These are phyloP conservation scores for Junonia oenone DNA, from an alignment of 2,888 invertebrate genomes.

Conservation along the genomic window DNA sequence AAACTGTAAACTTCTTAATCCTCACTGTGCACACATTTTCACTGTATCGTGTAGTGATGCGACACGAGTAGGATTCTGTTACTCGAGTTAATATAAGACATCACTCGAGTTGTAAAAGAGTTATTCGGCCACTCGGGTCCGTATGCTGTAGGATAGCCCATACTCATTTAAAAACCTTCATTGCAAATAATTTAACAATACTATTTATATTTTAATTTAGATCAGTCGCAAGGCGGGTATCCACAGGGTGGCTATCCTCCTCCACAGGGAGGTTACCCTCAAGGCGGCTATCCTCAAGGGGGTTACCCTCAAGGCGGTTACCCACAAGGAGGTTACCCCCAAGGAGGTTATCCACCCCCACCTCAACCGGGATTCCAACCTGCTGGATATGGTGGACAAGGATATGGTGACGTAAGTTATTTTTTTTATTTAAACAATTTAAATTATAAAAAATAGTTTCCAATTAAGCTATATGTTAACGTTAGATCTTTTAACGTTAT, in stretches of 20 bases:
- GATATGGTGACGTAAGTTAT: slow-evolving; percentile 58
- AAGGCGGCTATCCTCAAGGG: slow-evolving; percentile 43
- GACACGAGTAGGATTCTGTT: too few relatives aligned
- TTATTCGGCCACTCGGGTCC: too few relatives aligned
- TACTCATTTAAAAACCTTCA: too few relatives aligned
- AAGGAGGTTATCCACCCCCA: slow-evolving; percentile 36
- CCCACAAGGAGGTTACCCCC: slow-evolving; percentile 39
- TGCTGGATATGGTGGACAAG: slow-evolving; percentile 47
- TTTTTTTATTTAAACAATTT: neutral
- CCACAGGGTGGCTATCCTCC: slow-evolving; percentile 58
- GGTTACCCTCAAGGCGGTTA: slow-evolving; percentile 40
- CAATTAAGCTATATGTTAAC: too few relatives aligned
- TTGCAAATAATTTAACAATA: too few relatives aligned
- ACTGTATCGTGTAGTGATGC: neutral
- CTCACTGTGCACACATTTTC: too few relatives aligned
- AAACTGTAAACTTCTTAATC: too few relatives aligned
- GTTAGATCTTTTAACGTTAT: too few relatives aligned
- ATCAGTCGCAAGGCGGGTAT: slow-evolving; percentile 51
- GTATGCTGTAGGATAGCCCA: too few relatives aligned
- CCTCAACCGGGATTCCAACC: slow-evolving; percentile 49
- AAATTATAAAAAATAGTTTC: too few relatives aligned
- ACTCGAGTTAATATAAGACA: neutral
- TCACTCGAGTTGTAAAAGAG: too few relatives aligned
- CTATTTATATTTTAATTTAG: neutral
- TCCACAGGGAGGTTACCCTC: slow-evolving; percentile 36